Conservation (phyloP, 2,113 vertebrate species). For the Hippocampus mohnikei region DNA sequence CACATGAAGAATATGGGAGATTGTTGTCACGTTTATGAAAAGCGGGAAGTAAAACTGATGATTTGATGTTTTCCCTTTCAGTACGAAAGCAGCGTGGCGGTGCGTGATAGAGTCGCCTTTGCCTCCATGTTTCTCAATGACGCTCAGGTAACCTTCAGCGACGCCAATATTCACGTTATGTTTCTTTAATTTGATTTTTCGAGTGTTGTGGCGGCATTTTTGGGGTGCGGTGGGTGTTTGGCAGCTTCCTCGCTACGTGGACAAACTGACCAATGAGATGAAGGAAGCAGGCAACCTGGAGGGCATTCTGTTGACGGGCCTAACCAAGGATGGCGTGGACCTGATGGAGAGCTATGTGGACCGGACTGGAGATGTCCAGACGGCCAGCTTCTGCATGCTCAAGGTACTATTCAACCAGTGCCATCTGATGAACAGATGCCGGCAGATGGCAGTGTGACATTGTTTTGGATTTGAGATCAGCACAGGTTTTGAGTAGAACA, state of each 20-base stretch:
- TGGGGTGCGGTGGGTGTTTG: background rate
- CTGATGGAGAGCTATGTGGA: constrained; percentile 97
- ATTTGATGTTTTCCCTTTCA: constrained; percentile 57
- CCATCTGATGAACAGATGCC: no score
- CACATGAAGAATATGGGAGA: no score
- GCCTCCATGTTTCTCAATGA: constrained; percentile 96
- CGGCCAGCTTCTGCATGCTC: constrained; percentile 96
- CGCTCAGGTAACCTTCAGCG: constrained; percentile 77
- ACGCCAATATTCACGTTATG: background rate
- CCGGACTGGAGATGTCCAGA: constrained; percentile 93
- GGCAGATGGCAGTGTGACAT: no score
- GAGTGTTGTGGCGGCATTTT: background rate
- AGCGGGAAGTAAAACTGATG: background rate
- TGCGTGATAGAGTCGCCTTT: constrained; percentile 93
- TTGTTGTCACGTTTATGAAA: background rate
- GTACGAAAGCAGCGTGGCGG: constrained; percentile 90
- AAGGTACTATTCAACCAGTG: constrained; percentile 71
- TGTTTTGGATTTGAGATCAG: no score
- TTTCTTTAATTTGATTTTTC: background rate
- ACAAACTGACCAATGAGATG: constrained; percentile 95
- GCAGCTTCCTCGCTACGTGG: constrained; percentile 90
- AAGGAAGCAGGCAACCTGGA: constrained; percentile 95
- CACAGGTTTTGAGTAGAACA: no score
- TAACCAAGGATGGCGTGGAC: constrained; percentile 97
- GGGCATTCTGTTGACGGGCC: constrained; percentile 90